Conservation (phyloP, 2,888 invertebrate genomes). For the Stenotaenia linearis region DNA sequence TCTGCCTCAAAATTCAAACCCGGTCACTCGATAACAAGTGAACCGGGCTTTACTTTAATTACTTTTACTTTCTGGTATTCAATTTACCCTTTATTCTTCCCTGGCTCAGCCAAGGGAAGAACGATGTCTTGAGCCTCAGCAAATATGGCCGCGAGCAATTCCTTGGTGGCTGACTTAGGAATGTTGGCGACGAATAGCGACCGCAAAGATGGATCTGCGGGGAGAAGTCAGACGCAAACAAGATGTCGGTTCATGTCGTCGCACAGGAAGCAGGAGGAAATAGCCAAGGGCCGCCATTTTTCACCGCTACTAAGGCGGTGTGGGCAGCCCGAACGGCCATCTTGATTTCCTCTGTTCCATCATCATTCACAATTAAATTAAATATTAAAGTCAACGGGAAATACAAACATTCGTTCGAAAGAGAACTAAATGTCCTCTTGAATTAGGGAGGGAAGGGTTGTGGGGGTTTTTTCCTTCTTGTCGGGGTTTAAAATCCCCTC, state of each 20-base stretch:
- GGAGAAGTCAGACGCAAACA: conserved; percentile 32
- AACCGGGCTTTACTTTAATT: not conserved
- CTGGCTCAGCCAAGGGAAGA: conserved; percentile 34
- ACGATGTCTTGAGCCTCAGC: conserved; percentile 34
- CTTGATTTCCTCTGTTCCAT: not conserved
- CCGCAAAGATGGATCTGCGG: conserved; percentile 33
- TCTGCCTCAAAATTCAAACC: not conserved
- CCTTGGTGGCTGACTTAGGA: conserved; percentile 35
- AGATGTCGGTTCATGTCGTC: conserved; percentile 22
- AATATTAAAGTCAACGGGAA: too few species aligned
- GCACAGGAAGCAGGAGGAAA: not conserved
- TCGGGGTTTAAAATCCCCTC: not conserved
- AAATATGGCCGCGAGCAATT: conserved; percentile 34
- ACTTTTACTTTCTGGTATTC: not conserved
- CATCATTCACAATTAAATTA: not conserved
- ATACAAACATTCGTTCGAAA: not conserved
- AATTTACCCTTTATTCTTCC: conserved; percentile 34
- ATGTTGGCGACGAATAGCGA: conserved; percentile 35
- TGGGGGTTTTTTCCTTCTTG: not conserved
- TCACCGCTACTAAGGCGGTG: not conserved
- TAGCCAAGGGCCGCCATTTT: not conserved
- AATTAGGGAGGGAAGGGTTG: not conserved
- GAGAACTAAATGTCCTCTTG: not conserved
- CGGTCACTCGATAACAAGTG: not conserved
- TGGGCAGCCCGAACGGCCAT: not conserved